Base-by-base conservation (phyloP, 2,797 vertebrate genomes). In the Sandelia bainsii region DNA sequence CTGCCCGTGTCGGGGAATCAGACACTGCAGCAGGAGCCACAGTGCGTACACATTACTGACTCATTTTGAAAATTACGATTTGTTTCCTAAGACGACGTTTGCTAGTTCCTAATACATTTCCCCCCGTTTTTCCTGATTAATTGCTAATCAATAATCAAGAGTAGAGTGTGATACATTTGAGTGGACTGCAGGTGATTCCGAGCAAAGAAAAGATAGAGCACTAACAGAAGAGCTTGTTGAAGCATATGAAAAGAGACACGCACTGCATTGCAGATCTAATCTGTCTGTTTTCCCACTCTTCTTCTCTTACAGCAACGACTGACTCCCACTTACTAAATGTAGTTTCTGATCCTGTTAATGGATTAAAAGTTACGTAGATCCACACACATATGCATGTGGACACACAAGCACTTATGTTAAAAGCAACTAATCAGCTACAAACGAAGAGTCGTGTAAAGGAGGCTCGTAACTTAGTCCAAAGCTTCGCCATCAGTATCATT, bases 221-320 rank as follows among this genome's bases (percentile, higher is more conserved):
- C 39, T 34, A 59, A 48, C 62, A 40, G 63, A 22, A 72, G 12
- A 77, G 10, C 69, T n/a, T 29, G 44, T 8, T 72, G 62, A 60
- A 58, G 76, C 44, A 10, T 53, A 74, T 66, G 61, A 62, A 53
- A 57, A 70, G 60, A 77, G 60, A 72, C 9, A 54, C 27, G 57
- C 59, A 52, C 72, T 69, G 70, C 70, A 81, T 19, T 81, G 75
- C 78, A 72, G 78, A 67, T 60, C 62, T 60, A 73, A 71, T 79
- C 68, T 37, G 25, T 65, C 52, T 57, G 46, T 71, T 71, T 72
- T 67, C 58, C 51, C 32, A 62, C 60, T 54, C 61, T 40, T 34
- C 75, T 65, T 62, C 76, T 71, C 56, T 65, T 60, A 60, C 39
- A 56, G 72, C 80, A 11, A 49, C 52, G 46, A 62, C 62, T 16